A percentile compares a stretch with the other conserved stretches of the same genome.
phyloP scores from a whole-genome alignment of 2,888 invertebrate species.

The Synergus japonicus region DNA sequence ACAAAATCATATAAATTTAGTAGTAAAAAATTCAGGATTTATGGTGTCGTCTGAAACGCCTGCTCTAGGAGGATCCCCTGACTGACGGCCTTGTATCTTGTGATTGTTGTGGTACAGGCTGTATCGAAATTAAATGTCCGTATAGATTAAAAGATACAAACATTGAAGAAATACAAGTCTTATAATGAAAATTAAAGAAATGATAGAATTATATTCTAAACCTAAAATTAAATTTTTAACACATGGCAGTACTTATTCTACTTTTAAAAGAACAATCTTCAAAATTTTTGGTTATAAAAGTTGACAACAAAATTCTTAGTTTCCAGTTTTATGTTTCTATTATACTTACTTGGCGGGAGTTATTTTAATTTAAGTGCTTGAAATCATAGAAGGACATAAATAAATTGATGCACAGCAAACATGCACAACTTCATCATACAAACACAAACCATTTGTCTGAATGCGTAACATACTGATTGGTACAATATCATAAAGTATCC shows the following conservation, averaged over 20 bases:
- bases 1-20: background rate
- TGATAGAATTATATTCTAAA: too few relatives aligned
- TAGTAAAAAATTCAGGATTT: constrained; percentile 1
- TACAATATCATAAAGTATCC: background rate
- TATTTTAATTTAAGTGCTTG: background rate
- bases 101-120: background rate
- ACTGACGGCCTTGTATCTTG: background rate
- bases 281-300: background rate
- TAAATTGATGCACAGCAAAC: constrained; percentile 38
- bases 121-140: background rate
- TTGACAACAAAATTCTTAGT: background rate
- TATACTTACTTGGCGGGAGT: too few relatives aligned
- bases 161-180: background rate
- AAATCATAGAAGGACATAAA: constrained; percentile 33
- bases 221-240: too few relatives aligned
- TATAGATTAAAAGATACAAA: background rate
- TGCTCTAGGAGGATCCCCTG: background rate
- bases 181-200: background rate
- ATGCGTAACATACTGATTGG: constrained; percentile 16
- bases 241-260: too few relatives aligned
- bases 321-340: too few relatives aligned
- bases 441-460: background rate
- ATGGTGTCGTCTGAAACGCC: background rate
- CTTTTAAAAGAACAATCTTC: background rate
- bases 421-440: background rate